Evolutionary conservation across 2,797 vertebrate species (phyloP).

Genomic region (Danio aesculapii): DNA sequence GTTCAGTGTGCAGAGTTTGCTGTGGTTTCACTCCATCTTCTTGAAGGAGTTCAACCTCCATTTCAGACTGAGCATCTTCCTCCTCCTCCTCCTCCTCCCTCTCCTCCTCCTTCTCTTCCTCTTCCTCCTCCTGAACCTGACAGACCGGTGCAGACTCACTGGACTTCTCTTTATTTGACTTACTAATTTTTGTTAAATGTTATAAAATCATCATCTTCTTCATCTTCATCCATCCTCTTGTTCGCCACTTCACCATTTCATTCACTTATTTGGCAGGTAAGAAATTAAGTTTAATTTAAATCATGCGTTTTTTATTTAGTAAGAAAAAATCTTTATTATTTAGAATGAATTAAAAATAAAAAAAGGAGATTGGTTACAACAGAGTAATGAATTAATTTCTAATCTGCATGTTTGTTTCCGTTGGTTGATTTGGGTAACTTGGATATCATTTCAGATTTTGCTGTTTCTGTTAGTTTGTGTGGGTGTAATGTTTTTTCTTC

Average conservation of each 20-base stretch:
- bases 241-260: not conserved
- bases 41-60: conserved; percentile 19
- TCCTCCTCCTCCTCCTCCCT: conserved; percentile 24
- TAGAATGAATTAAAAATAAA: not conserved
- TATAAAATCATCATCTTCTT: conserved; percentile 13
- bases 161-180: conserved; percentile 2
- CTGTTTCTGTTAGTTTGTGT: not conserved
- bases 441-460: not conserved
- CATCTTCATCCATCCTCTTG: conserved; percentile 17
- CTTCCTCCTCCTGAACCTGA: conserved; percentile 1
- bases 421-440: not conserved
- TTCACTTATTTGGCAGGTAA: conserved; percentile 47
- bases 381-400: no score
- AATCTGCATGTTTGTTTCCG: not conserved
- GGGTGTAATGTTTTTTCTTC: not conserved
- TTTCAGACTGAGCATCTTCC: conserved; percentile 37
- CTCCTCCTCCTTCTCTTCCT: no score
- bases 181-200: not conserved
- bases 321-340: no score
- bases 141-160: not conserved
- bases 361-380: no score
- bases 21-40: conserved; percentile 30
- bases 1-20: conserved; percentile 24
- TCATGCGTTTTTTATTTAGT: not conserved
- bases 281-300: not conserved